phyloP scores from a whole-genome alignment of 1,140 invertebrate species.

The Danaus melanippus region DNA sequence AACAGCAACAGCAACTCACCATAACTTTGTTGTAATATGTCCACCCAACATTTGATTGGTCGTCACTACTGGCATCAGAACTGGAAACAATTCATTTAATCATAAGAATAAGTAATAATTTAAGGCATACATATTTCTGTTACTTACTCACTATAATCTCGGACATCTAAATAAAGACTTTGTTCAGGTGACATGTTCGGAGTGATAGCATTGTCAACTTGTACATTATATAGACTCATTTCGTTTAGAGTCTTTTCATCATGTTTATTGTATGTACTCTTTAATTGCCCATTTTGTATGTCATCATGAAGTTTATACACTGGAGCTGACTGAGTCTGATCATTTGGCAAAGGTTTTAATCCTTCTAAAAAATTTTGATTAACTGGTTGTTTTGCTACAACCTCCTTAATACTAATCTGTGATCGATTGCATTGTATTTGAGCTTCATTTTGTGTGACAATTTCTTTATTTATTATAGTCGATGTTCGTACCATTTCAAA shows the following conservation, averaged over 20 bases:
- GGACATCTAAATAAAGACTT: conserved; percentile 75
- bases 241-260: conserved; percentile 66
- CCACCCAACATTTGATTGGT: conserved; percentile 75
- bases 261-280: conserved; percentile 16
- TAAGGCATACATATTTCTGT: neutral
- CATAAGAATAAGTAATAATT: too few species aligned
- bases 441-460: conserved; percentile 45
- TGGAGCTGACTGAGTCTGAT: conserved; percentile 12
- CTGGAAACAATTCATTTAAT: conserved; percentile 38
- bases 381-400: conserved; percentile 39
- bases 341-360: conserved; percentile 34
- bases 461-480: conserved; percentile 61
- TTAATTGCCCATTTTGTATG: conserved; percentile 17
- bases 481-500: conserved; percentile 77
- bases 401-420: conserved; percentile 55
- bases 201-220: conserved; percentile 71
- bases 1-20: conserved; percentile 43
- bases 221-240: conserved; percentile 71
- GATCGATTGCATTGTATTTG: conserved; percentile 60
- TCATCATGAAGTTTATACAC: conserved; percentile 14
- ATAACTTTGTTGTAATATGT: conserved; percentile 80
- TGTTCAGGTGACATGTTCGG: conserved; percentile 73
- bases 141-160: conserved; percentile 73
- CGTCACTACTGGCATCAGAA: conserved; percentile 56
- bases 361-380: conserved; percentile 58